Conservation (phyloP, 2,113 vertebrate genomes). For the Glaucomys volans region DNA sequence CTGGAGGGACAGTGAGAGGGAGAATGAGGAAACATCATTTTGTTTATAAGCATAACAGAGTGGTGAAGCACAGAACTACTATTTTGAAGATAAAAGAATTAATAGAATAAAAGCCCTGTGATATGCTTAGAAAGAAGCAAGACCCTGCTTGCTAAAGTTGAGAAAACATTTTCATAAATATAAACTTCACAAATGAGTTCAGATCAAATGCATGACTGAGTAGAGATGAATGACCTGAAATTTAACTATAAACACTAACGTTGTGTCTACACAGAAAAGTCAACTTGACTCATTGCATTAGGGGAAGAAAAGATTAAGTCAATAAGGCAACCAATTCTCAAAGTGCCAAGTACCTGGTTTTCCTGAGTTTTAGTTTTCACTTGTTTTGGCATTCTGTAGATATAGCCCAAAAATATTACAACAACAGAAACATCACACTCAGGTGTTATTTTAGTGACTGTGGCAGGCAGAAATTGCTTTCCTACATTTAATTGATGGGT, state of each 20-base stretch:
- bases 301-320: conserved; percentile 50
- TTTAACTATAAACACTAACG: conserved; percentile 48
- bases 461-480: conserved; percentile 22
- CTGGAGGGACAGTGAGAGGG: background rate
- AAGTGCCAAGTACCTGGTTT: conserved; percentile 64
- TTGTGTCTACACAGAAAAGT: conserved; percentile 43
- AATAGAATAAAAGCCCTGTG: conserved; percentile 23
- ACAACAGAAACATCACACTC: conserved; percentile 56
- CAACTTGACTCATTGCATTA: background rate
- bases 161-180: conserved; percentile 73
- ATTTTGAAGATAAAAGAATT: conserved; percentile 59
- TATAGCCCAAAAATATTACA: conserved; percentile 61
- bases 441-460: conserved; percentile 61
- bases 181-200: conserved; percentile 69
- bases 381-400: conserved; percentile 74
- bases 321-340: conserved; percentile 44
- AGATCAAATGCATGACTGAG: conserved; percentile 35
- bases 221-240: conserved; percentile 44
- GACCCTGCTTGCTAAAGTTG: conserved; percentile 56
- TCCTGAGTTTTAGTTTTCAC: conserved; percentile 55
- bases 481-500: background rate
- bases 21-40: conserved; percentile 27
- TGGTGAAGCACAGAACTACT: background rate
- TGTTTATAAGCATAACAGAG: conserved; percentile 39
- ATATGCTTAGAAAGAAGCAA: conserved; percentile 52